Evolutionary conservation across 2,888 invertebrate species (phyloP).

Genomic region (Steinernema scapterisci): DNA sequence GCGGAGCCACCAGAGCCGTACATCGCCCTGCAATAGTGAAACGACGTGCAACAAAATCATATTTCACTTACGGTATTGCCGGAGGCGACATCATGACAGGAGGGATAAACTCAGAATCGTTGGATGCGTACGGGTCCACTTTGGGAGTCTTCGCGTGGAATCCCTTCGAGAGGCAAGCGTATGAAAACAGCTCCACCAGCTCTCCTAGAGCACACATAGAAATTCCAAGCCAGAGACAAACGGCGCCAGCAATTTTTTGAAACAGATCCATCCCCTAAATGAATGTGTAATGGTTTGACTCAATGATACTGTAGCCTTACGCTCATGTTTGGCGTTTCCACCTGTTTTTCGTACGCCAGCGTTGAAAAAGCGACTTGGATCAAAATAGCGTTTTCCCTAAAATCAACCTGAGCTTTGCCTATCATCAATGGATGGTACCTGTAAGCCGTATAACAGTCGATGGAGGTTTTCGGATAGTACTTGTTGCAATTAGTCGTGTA

Average conservation of each 20-base stretch:
- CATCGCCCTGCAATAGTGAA: too few relatives aligned
- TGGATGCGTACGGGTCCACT: background rate
- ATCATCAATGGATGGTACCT: constrained; percentile 14
- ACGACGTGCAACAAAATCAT: too few relatives aligned
- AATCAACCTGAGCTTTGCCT: background rate
- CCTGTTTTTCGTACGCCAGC: constrained; percentile 35
- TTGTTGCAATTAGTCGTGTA: constrained; percentile 36
- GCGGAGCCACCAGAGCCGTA: background rate
- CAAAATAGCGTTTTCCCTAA: constrained; percentile 40
- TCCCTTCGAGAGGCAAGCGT: constrained; percentile 14
- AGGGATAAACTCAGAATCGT: background rate
- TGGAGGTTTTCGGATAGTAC: constrained; percentile 35
- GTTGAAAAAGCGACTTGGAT: constrained; percentile 38
- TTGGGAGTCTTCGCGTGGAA: background rate
- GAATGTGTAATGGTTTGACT: background rate
- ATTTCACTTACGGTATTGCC: background rate
- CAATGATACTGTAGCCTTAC: background rate
- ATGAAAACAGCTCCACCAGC: constrained; percentile 34
- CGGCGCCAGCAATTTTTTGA: constrained; percentile 40
- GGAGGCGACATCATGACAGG: constrained; percentile 1
- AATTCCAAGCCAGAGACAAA: constrained; percentile 41
- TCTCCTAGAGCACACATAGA: constrained; percentile 39
- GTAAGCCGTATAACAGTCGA: constrained; percentile 42
- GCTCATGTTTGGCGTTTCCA: constrained; percentile 37
- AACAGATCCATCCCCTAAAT: constrained; percentile 37